Evolutionary conservation across 2,888 invertebrate species (phyloP), one percentile per base, ranked within the genome.

Genomic region (Dynastes maya): DNA sequence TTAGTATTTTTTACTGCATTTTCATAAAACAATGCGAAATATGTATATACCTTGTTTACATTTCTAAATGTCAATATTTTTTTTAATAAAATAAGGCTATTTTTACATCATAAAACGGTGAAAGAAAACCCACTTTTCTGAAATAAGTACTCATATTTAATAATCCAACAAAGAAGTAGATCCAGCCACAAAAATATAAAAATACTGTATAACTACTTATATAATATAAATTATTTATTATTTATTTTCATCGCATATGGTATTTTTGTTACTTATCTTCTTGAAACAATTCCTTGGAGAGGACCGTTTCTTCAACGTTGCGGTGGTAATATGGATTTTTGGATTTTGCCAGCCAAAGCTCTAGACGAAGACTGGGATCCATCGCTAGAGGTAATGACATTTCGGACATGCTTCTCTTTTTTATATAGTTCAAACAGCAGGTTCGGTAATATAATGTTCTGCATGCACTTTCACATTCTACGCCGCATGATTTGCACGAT

Each of bases 391-490:
- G 83, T 3, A 83, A 71, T 5, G 83, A 82, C 13, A 83, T 83
- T 1, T 84, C 79, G 1, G 86, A 80, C 32, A 83, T 88, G 37
- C 91, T 89, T 82, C 93, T 90, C 87, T 92, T 92, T 80, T 91
- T 91, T 82, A 94, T 87, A 84, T 94, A 94, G 88, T 94, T 94
- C 89, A 93, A 94, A 86, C 94, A 94, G 86, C 94, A 94, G 0
- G 93, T 91, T 2, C 94, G 89, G 87, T 94, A 94, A 84, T 92
- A 92, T 2, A 93, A 89, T 0, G 94, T 94, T 2, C 94, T 94
- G 82, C 94, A 94, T 0, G 93, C 92, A 0, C 91, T 89, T 11
- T 91, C 89, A 81, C 94, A 94, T 86, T 94, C 93, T 3, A 91
- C 90, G 1, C 94, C 94, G 82, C 94, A 94, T 1, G 93, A 93